Evolutionary conservation across 2,113 vertebrate genomes (phyloP).

Genomic region (Ictalurus furcatus): DNA sequence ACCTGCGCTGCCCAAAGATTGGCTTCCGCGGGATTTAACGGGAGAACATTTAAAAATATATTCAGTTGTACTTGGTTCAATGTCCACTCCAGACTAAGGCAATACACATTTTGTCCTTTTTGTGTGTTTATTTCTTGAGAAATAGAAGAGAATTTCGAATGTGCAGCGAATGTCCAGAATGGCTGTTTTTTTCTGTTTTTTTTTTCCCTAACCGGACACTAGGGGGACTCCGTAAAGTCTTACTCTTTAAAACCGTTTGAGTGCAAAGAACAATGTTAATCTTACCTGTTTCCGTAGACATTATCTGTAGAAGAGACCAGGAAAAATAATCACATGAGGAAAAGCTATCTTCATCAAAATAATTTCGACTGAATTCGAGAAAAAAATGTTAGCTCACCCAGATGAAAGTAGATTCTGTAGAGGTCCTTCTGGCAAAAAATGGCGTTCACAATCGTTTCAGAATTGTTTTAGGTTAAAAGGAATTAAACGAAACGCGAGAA

Average conservation of each 20-base stretch:
- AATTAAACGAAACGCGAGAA: neutral
- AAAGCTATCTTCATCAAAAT: neutral
- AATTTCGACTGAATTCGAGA: neutral
- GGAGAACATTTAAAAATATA: too few species aligned
- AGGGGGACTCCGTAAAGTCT: too few species aligned
- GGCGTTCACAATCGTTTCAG: neutral
- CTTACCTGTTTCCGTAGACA: neutral
- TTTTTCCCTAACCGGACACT: too few species aligned
- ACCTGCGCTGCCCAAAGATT: too few species aligned
- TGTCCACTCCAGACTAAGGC: too few species aligned
- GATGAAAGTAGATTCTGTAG: neutral
- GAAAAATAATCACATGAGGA: neutral
- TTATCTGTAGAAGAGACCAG: neutral
- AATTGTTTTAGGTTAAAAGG: neutral
- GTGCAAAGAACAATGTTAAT: neutral
- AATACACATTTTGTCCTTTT: too few species aligned
- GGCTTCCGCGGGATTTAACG: too few species aligned
- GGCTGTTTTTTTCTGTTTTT: too few species aligned
- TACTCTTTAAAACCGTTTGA: neutral
- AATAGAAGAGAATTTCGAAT: too few species aligned
- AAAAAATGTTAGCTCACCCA: neutral
- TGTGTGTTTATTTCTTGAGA: too few species aligned
- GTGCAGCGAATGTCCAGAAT: too few species aligned
- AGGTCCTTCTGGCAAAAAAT: neutral
- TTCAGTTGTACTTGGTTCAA: too few species aligned